phyloP scores from a whole-genome alignment of 2,888 invertebrate genomes.

The Clepsis dumicolana region DNA sequence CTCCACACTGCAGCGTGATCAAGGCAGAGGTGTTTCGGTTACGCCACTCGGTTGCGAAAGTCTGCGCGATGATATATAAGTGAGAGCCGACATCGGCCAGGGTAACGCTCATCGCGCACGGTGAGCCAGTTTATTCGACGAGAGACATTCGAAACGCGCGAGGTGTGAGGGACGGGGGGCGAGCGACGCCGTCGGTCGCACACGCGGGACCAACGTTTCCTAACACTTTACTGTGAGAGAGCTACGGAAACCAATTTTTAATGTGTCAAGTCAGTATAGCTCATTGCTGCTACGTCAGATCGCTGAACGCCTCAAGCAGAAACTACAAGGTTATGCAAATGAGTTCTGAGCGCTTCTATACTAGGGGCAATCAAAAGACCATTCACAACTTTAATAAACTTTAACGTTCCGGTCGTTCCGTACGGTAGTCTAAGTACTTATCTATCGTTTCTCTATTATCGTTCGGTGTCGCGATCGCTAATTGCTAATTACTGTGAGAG shows the following conservation, averaged over 20 bases:
- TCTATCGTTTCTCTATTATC: conserved; percentile 79
- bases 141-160: conserved; percentile 82
- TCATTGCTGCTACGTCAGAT: conserved; percentile 86
- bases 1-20: conserved; percentile 68
- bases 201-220: conserved; percentile 79
- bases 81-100: conserved; percentile 80
- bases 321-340: conserved; percentile 87
- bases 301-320: conserved; percentile 83
- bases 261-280: conserved; percentile 86
- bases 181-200: conserved; percentile 80
- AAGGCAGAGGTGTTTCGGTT: conserved; percentile 78
- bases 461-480: conserved; percentile 82
- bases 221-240: conserved; percentile 70
- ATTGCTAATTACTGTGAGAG: conserved; percentile 83
- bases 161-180: conserved; percentile 79
- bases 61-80: conserved; percentile 86
- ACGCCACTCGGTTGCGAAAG: conserved; percentile 83
- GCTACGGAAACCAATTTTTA: conserved; percentile 83
- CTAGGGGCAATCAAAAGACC: conserved; percentile 86
- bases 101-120: conserved; percentile 84
- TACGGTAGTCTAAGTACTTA: conserved; percentile 77
- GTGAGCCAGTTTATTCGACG: conserved; percentile 79
- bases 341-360: conserved; percentile 87
- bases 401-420: conserved; percentile 76
- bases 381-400: conserved; percentile 87